A percentile compares a stretch with the other conserved stretches of the same genome.
Evolutionary conservation across 2,888 invertebrate genomes (phyloP).

Genomic region (Nineta flava): DNA sequence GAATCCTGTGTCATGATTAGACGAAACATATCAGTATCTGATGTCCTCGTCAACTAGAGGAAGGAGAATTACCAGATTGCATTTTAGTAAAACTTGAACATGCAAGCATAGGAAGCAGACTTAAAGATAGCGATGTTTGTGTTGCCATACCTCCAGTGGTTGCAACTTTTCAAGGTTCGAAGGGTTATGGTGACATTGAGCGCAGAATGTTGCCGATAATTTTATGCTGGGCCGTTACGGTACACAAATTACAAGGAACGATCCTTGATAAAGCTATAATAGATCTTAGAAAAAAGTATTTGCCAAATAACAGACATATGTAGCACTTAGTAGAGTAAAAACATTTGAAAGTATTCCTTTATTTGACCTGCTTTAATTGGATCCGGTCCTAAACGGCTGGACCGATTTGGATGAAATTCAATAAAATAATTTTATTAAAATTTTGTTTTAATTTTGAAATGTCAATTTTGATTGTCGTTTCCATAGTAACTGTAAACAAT

Average conservation of each 20-base stretch:
- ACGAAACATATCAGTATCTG: constrained; percentile 14
- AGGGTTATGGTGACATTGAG: not conserved
- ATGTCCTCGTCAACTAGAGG: not conserved
- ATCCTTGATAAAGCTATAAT: constrained; percentile 5
- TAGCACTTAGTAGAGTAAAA: too few species aligned
- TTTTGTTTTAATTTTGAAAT: too few species aligned
- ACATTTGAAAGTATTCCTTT: too few species aligned
- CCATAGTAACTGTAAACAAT: too few species aligned
- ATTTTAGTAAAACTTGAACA: not conserved
- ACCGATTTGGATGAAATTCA: too few species aligned
- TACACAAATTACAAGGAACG: not conserved
- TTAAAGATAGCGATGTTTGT: not conserved
- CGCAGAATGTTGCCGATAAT: not conserved
- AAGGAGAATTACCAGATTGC: not conserved
- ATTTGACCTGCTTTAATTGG: too few species aligned
- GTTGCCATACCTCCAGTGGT: not conserved
- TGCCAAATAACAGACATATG: not conserved
- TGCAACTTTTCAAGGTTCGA: not conserved
- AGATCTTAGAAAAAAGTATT: not conserved
- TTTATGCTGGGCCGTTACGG: not conserved
- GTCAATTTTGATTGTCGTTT: too few species aligned
- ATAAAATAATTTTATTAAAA: too few species aligned
- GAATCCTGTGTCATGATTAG: constrained; percentile 16
- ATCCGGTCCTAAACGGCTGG: too few species aligned
- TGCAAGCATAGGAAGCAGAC: not conserved